These are phyloP conservation scores for Maniola jurtina DNA, from an alignment of 1,140 invertebrate genomes.

Conservation along the genomic window DNA sequence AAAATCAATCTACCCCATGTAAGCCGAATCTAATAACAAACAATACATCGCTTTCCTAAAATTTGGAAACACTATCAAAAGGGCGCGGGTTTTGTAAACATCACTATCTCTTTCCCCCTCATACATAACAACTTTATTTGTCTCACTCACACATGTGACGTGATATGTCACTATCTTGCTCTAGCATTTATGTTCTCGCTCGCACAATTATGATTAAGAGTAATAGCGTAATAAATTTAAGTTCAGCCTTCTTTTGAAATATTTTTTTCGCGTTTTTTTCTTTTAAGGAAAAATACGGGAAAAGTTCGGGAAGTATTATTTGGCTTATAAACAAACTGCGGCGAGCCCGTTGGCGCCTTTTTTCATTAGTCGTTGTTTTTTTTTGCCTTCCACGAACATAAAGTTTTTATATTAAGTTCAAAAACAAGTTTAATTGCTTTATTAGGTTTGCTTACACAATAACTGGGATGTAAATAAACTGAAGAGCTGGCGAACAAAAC, in stretches of 20 bases:
- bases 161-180: conserved; percentile 29
- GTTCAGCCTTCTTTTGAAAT: conserved; percentile 48
- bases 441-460: conserved; percentile 11
- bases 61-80: conserved; percentile 78
- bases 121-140: conserved; percentile 25
- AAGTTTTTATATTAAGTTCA: conserved; percentile 54
- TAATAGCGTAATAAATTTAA: conserved; percentile 63
- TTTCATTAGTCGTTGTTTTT: conserved; percentile 44
- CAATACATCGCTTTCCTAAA: conserved; percentile 73
- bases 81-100: conserved; percentile 62
- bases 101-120: conserved; percentile 37
- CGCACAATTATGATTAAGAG: conserved; percentile 60
- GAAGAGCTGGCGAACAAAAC: too few relatives aligned
- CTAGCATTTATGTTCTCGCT: conserved; percentile 33
- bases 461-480: neutral
- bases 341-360: conserved; percentile 40
- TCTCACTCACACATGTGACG: conserved; percentile 32
- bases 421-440: conserved; percentile 63
- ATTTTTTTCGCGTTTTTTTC: conserved; percentile 39
- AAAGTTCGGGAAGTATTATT: conserved; percentile 53
- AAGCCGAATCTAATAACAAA: conserved; percentile 56
- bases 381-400: conserved; percentile 39
- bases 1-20: conserved; percentile 42
- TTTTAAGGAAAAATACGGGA: conserved; percentile 44
- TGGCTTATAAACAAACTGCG: conserved; percentile 49